Conservation (phyloP, 2,113 vertebrate species). For the Balaeniceps rex region DNA sequence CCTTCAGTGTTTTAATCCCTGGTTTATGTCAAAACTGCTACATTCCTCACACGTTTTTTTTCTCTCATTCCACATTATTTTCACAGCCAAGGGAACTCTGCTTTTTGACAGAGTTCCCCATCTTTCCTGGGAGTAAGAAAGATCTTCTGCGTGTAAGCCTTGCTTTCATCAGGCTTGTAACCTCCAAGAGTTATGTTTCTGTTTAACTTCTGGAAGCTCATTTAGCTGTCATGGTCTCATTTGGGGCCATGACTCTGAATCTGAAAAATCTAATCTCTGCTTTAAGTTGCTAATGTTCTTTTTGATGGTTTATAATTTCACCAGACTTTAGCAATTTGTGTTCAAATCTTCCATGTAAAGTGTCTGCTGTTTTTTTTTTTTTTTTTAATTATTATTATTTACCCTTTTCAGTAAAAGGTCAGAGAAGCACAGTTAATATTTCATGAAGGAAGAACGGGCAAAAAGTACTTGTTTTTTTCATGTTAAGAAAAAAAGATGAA, state of each 20-base stretch:
- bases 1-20: neutral
- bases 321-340: neutral
- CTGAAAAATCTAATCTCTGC: neutral
- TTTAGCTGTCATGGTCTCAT: neutral
- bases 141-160: neutral
- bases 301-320: neutral
- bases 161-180: neutral
- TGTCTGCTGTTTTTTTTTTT: neutral
- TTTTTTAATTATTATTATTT: neutral
- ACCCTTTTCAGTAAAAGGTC: neutral
- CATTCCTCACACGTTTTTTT: neutral
- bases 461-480: neutral
- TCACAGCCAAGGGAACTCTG: neutral
- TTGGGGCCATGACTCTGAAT: neutral
- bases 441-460: neutral
- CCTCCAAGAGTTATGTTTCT: neutral
- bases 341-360: neutral
- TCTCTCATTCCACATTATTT: neutral
- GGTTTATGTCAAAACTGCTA: neutral
- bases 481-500: neutral
- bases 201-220: neutral
- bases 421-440: neutral
- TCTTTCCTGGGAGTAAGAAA: neutral
- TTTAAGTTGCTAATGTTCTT: neutral
- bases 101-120: neutral